A percentile compares a stretch with the other conserved stretches of the same genome.
These are phyloP conservation scores for Macrosoma leucophasiata DNA, from an alignment of 2,888 invertebrate species.

Conservation along the genomic window DNA sequence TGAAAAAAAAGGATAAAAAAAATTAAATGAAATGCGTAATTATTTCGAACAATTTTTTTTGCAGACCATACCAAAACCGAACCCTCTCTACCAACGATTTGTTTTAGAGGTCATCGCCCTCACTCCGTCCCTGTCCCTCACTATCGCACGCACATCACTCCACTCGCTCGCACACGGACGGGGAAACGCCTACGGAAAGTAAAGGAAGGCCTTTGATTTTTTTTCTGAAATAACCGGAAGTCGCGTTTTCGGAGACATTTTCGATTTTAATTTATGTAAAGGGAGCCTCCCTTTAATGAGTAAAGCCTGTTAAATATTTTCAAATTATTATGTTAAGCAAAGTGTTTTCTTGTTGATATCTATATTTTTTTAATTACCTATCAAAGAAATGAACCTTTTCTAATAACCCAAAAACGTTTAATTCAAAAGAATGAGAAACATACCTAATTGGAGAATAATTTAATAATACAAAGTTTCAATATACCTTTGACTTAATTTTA, in stretches of 20 bases:
- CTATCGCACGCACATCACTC: constrained; percentile 34
- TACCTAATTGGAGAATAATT: too few species aligned
- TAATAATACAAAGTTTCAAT: too few species aligned
- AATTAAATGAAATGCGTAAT: constrained; percentile 9
- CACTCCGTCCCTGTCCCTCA: constrained; percentile 44
- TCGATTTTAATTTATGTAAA: too few species aligned
- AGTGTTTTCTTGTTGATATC: too few species aligned
- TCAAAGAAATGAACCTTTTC: too few species aligned
- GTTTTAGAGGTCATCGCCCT: constrained; percentile 74
- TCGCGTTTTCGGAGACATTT: constrained; percentile 41
- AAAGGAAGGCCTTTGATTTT: constrained; percentile 55
- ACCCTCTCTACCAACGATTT: constrained; percentile 71
- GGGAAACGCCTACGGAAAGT: constrained; percentile 60
- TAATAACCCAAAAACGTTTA: too few species aligned
- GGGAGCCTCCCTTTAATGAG: too few species aligned
- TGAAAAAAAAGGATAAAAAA: constrained; percentile 13
- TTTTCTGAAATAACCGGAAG: constrained; percentile 50
- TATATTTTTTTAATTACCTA: too few species aligned
- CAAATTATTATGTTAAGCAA: too few species aligned
- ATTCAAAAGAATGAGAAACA: too few species aligned
- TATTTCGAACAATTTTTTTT: constrained; percentile 31
- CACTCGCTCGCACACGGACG: constrained; percentile 49
- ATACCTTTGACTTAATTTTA: background rate
- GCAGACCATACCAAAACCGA: constrained; percentile 62
- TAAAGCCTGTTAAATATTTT: too few species aligned